These are phyloP conservation scores for Patella pellucida DNA, from an alignment of 2,888 invertebrate species.

Conservation along the genomic window DNA sequence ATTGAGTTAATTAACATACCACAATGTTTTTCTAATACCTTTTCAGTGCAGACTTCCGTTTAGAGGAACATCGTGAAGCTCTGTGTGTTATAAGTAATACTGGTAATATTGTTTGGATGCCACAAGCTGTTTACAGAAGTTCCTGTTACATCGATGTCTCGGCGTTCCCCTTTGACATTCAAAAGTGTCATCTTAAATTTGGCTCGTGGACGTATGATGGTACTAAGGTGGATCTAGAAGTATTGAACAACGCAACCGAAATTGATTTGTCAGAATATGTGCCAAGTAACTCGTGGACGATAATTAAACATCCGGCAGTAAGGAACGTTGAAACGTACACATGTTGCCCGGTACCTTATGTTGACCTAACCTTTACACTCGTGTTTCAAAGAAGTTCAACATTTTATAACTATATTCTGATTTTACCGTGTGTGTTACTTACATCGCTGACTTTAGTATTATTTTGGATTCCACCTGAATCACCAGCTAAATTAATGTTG, in stretches of 20 bases:
- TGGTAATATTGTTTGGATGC: slow-evolving; percentile 61
- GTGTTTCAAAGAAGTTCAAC: slow-evolving; percentile 60
- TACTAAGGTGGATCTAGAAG: slow-evolving; percentile 59
- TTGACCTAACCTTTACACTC: slow-evolving; percentile 67
- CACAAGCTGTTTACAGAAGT: slow-evolving; percentile 68
- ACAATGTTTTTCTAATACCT: neutral
- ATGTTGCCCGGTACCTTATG: slow-evolving; percentile 65
- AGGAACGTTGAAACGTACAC: slow-evolving; percentile 56
- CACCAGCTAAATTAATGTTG: slow-evolving; percentile 71
- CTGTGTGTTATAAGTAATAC: slow-evolving; percentile 57
- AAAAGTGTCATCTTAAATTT: slow-evolving; percentile 69
- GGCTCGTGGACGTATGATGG: slow-evolving; percentile 71
- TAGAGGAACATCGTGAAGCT: slow-evolving; percentile 68
- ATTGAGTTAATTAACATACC: no score
- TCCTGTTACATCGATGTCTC: slow-evolving; percentile 69
- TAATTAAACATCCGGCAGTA: slow-evolving; percentile 60
- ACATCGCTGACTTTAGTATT: slow-evolving; percentile 70
- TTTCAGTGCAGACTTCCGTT: slow-evolving; percentile 69
- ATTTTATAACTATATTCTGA: slow-evolving; percentile 70
- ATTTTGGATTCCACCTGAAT: slow-evolving; percentile 72
- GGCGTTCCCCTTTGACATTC: slow-evolving; percentile 70
- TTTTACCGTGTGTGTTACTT: slow-evolving; percentile 71
- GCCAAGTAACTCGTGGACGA: slow-evolving; percentile 69
- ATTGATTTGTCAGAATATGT: slow-evolving; percentile 63
- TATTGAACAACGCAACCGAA: slow-evolving; percentile 41